Percentiles rank a stretch among this genome's conserved stretches.
These are phyloP conservation scores for Toxotes chatareus DNA, from an alignment of 2,113 vertebrate genomes.

Conservation along the genomic window DNA sequence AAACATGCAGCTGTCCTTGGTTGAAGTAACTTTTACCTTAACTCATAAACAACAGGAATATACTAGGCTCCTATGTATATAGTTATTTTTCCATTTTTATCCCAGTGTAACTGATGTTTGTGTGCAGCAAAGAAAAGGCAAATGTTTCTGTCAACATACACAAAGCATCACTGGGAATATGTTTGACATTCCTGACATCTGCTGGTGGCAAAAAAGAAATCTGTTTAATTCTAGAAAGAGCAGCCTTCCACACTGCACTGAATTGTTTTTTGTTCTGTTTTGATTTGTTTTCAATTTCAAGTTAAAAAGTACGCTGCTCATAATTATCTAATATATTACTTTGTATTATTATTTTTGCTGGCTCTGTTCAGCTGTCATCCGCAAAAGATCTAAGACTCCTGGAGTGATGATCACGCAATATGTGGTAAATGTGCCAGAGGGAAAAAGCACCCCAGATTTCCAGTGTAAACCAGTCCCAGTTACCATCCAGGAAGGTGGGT, in stretches of 20 bases:
- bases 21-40: neutral
- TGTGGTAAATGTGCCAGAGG: constrained; percentile 83
- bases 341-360: neutral
- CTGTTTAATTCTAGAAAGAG: neutral
- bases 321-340: neutral
- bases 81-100: neutral
- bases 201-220: constrained; percentile 50
- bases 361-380: constrained; percentile 64
- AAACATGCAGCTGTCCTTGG: neutral
- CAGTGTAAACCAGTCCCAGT: constrained; percentile 82
- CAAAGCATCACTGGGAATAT: constrained; percentile 10
- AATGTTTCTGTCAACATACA: constrained; percentile 2
- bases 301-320: neutral
- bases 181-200: constrained; percentile 67
- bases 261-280: neutral
- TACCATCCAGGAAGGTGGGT: constrained; percentile 86
- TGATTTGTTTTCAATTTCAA: neutral
- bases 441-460: constrained; percentile 88
- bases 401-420: constrained; percentile 87
- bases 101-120: neutral
- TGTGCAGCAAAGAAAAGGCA: neutral
- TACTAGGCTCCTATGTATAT: no score
- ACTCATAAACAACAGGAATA: neutral
- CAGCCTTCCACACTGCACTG: neutral
- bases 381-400: constrained; percentile 83